Percentiles rank a stretch among this genome's conserved stretches.
phyloP scores from a whole-genome alignment of 1,140 invertebrate species.

The Sarcophaga bullata region DNA sequence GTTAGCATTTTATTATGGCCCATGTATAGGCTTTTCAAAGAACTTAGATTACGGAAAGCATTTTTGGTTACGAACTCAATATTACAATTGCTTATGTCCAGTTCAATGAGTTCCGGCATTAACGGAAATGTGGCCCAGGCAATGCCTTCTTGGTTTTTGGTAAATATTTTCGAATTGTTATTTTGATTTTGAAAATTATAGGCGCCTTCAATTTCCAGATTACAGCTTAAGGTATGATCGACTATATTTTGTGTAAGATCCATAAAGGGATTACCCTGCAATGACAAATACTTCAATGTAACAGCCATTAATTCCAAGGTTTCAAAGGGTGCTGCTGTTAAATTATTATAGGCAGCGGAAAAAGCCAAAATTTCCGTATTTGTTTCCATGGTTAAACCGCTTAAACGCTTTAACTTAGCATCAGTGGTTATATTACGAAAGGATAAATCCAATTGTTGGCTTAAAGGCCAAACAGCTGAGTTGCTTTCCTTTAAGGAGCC shows the following conservation, averaged over 20 bases:
- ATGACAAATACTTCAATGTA: slow-evolving; percentile 26
- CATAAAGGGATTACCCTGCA: slow-evolving; percentile 39
- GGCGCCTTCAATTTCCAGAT: background rate
- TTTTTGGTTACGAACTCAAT: slow-evolving; percentile 65
- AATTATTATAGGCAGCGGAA: slow-evolving; percentile 41
- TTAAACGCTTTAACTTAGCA: background rate
- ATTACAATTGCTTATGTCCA: slow-evolving; percentile 69
- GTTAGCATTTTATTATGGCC: slow-evolving; percentile 68
- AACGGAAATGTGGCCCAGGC: slow-evolving; percentile 59
- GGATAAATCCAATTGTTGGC: slow-evolving; percentile 35
- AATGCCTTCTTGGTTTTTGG: slow-evolving; percentile 45
- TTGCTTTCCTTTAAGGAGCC: slow-evolving; percentile 7
- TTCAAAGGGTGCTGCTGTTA: slow-evolving; percentile 27
- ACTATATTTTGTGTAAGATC: background rate
- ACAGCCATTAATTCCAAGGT: slow-evolving; percentile 1
- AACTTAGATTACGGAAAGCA: slow-evolving; percentile 66
- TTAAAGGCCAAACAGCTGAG: background rate
- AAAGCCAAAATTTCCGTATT: background rate
- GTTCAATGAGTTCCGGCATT: slow-evolving; percentile 64
- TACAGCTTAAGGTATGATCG: slow-evolving; percentile 12
- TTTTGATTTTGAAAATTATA: background rate
- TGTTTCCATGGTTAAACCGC: background rate
- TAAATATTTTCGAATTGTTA: background rate
- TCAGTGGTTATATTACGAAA: slow-evolving; percentile 28
- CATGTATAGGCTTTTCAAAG: slow-evolving; percentile 66